Evolutionary conservation across 2,888 invertebrate genomes (phyloP).

Genomic region (Pseudoips prasinana): DNA sequence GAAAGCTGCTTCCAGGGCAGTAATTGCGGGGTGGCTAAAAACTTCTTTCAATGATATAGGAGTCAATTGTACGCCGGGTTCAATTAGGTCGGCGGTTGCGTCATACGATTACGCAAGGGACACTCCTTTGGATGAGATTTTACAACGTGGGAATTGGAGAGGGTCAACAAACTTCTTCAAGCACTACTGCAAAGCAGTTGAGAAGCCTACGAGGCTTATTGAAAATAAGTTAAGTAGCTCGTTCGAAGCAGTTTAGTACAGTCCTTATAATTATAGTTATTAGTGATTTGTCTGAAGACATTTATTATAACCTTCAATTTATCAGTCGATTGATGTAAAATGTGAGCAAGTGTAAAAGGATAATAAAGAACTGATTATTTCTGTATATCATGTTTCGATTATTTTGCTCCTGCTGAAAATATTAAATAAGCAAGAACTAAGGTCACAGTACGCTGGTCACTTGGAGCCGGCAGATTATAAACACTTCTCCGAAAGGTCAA

Average conservation of each 20-base stretch:
- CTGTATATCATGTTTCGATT: background rate
- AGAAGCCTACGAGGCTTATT: too few relatives aligned
- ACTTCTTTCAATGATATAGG: background rate
- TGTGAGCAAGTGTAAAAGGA: background rate
- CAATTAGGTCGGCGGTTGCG: constrained; percentile 2
- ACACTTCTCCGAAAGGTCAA: constrained; percentile 15
- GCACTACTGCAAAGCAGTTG: constrained; percentile 4
- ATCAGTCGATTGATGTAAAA: background rate
- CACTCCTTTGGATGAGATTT: constrained; percentile 4
- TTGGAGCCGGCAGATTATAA: constrained; percentile 7
- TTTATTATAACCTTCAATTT: constrained; percentile 1
- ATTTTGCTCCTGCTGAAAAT: background rate
- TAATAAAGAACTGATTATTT: constrained; percentile 4
- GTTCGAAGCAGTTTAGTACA: too few relatives aligned
- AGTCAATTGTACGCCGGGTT: background rate
- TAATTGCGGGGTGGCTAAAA: constrained; percentile 3
- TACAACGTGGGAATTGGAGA: constrained; percentile 7
- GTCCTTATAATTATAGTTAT: background rate
- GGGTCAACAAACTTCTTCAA: constrained; percentile 6
- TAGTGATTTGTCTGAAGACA: background rate
- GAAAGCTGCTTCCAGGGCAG: constrained; percentile 2
- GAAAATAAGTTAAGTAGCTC: too few relatives aligned
- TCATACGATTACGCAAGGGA: constrained; percentile 1
- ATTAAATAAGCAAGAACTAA: background rate
- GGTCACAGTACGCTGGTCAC: constrained; percentile 9